A percentile compares a stretch with the other conserved stretches of the same genome.
These are phyloP conservation scores for Chaetura pelagica DNA, from an alignment of 2,113 vertebrate species.

Conservation along the genomic window DNA sequence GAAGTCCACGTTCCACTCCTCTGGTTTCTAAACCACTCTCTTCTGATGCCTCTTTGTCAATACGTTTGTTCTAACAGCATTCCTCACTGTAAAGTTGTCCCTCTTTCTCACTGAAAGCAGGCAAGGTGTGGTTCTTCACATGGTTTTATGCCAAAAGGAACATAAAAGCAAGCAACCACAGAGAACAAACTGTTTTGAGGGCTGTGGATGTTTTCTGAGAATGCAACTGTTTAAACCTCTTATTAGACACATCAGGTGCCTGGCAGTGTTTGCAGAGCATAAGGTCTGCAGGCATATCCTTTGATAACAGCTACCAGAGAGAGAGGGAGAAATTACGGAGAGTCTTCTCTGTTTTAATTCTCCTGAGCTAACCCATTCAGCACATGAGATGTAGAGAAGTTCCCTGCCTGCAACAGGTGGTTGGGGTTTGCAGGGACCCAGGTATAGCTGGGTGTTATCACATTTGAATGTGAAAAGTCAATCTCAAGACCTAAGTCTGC, in stretches of 20 bases:
- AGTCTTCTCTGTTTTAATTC: not conserved
- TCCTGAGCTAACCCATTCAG: rapidly evolving
- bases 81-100: not conserved
- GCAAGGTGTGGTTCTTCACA: rapidly evolving
- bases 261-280: not conserved
- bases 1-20: not conserved
- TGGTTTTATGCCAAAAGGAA: not conserved
- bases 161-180: not conserved
- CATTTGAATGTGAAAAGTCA: not conserved
- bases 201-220: not conserved
- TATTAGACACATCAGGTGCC: not conserved
- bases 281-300: not conserved
- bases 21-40: not conserved
- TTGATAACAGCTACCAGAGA: not conserved
- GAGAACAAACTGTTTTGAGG: not conserved
- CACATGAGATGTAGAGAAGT: rapidly evolving
- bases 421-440: not conserved
- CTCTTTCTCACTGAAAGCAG: not conserved
- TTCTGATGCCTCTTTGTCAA: not conserved
- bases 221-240: not conserved
- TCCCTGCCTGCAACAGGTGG: rapidly evolving
- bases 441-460: not conserved
- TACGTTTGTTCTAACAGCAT: not conserved
- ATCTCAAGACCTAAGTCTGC: not conserved
- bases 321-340: not conserved